Base-by-base conservation (phyloP, 2,797 vertebrate species). In the Kryptolebias ocellatus region DNA sequence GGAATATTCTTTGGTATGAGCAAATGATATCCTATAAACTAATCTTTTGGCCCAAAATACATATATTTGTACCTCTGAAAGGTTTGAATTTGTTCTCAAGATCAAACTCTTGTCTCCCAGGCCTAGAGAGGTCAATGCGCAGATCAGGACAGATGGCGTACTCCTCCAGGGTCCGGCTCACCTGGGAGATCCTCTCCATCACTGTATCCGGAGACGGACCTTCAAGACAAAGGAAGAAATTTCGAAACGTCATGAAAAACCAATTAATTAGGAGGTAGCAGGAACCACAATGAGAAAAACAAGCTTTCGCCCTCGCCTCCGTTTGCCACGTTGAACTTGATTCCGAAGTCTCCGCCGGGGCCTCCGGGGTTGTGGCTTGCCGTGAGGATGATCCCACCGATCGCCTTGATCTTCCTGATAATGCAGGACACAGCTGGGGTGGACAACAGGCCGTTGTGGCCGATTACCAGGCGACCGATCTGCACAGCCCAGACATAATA, bases 61-160 rank as follows among this genome's bases (percentile, higher is more conserved):
- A 28, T 14, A 0, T 31, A 2, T 28, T 8, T 47, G 12, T 95
- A 99, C 98, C 98, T 95, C 97, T 93, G 90, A 99, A 99, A 60
- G 98, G 98, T 79, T 99, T 99, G 89, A 99, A 99, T 87, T 99
- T 99, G 92, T 99, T 99, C 91, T 99, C 98, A 83, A 99, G 84
- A 86, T 99, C 97, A 91, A 99, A 99, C 73, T 99, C 97, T 75
- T 99, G 98, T 80, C 97, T 96, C 88, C 98, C 98, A 62, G 98
- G 87, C 50, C 96, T 93, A 76, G 96, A 97, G 7, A 99, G 95
- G 90, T 99, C 98, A 27, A 99, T 96, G 86, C 87, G 95, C 67
- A 99, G 94, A 74, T 99, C 98, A 0, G 97, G 96, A 82, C 98
- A 99, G 89, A 97, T 98, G 75, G 97, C 93, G 0, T 96, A 99